Percentiles rank a stretch among this genome's conserved stretches.
Evolutionary conservation across 2,113 vertebrate genomes (phyloP).

Genomic region (Recurvirostra avosetta): DNA sequence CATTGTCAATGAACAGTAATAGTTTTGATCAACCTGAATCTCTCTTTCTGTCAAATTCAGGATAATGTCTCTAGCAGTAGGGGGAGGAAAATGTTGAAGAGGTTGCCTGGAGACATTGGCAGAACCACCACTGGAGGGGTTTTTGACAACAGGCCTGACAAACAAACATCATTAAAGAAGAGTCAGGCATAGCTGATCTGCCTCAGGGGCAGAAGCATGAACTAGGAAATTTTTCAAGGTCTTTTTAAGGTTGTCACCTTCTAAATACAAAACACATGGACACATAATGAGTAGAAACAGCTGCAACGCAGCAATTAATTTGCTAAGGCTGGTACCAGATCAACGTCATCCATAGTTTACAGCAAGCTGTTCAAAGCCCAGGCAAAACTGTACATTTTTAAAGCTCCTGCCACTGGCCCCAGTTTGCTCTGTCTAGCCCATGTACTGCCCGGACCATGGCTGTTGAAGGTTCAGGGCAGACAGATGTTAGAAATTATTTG

Average conservation of each 20-base stretch:
- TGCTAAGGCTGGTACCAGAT: not conserved
- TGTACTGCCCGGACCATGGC: not conserved
- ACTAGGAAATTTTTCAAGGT: constrained; percentile 11
- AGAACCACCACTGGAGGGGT: not conserved
- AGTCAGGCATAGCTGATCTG: not conserved
- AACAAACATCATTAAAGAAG: not conserved
- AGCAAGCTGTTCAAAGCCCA: not conserved
- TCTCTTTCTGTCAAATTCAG: not conserved
- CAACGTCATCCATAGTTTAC: not conserved
- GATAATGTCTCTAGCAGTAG: not conserved
- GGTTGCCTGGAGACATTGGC: not conserved
- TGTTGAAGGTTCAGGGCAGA: not conserved
- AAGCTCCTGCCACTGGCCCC: not conserved
- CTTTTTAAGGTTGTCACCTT: constrained; percentile 28
- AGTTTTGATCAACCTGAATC: not conserved
- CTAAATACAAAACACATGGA: not conserved
- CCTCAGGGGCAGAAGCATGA: not conserved
- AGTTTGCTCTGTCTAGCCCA: not conserved
- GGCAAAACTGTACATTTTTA: not conserved
- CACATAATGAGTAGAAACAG: not conserved
- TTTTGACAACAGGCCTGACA: not conserved
- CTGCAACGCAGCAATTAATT: not conserved
- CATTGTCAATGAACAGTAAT: not conserved
- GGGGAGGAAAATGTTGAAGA: not conserved
- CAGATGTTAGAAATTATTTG: not conserved